Evolutionary conservation across 2,113 vertebrate genomes (phyloP).

Genomic region (human (Homo sapiens)): DNA sequence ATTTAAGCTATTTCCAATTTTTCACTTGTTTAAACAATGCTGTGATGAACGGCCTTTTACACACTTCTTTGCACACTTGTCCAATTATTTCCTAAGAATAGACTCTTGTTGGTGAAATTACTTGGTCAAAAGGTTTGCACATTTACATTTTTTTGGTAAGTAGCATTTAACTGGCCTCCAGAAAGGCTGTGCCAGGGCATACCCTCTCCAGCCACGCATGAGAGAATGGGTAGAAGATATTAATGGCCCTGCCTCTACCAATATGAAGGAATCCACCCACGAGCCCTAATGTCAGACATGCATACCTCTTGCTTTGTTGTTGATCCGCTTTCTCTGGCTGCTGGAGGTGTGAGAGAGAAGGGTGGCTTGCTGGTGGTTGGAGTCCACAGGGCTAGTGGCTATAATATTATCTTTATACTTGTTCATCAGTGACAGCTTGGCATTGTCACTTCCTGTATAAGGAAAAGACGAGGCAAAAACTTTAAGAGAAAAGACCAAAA

Average conservation of each 20-base stretch:
- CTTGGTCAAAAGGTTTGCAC: not conserved
- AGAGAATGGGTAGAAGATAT: accelerated
- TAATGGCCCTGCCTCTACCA: not conserved
- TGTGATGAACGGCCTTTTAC: not conserved
- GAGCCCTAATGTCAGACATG: not conserved
- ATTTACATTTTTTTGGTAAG: not conserved
- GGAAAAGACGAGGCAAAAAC: conserved; percentile 75
- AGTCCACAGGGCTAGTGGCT: conserved; percentile 95
- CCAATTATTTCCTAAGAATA: not conserved
- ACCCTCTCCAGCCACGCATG: accelerated
- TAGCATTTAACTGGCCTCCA: not conserved
- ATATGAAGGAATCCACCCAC: accelerated
- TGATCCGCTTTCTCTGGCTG: conserved; percentile 96
- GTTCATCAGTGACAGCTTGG: conserved; percentile 98
- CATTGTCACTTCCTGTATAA: conserved; percentile 92
- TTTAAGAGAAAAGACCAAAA: conserved; percentile 52
- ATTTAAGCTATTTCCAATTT: not conserved
- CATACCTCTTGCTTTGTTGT: conserved; percentile 95
- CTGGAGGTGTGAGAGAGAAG: conserved; percentile 96
- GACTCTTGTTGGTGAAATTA: not conserved
- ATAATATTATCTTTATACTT: conserved; percentile 99
- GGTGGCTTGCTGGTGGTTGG: conserved; percentile 96
- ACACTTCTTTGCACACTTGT: not conserved
- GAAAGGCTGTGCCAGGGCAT: not conserved
- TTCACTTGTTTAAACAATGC: not conserved